phyloP scores from a whole-genome alignment of 2,888 invertebrate species.

The Clusia tigrina region DNA sequence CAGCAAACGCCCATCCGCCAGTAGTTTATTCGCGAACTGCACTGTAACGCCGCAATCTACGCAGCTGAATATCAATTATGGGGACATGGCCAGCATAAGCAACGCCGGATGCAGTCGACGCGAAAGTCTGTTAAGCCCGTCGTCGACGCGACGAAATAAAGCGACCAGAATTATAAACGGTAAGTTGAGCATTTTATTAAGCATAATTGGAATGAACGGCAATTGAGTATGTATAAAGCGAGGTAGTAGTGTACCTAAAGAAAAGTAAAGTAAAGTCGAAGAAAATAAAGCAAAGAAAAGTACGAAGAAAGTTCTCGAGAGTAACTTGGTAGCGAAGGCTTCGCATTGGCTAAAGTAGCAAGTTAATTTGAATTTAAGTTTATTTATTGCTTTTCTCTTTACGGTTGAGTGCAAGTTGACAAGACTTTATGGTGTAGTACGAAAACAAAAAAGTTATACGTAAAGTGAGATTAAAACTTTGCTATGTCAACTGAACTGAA shows the following conservation, averaged over 20 bases:
- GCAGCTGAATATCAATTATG: constrained; percentile 62
- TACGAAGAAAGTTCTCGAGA: constrained; percentile 8
- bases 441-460: constrained; percentile 1
- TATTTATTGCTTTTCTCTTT: no score
- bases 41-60: constrained; percentile 50
- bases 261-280: background rate
- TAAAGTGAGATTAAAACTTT: constrained; percentile 3
- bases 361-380: constrained; percentile 6
- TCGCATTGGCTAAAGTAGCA: background rate
- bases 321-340: background rate
- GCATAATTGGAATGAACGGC: background rate
- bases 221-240: background rate
- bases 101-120: constrained; percentile 61
- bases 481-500: background rate
- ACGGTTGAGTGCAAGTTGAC: background rate
- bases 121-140: constrained; percentile 77
- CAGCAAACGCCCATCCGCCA: constrained; percentile 62
- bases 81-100: constrained; percentile 35
- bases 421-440: background rate
- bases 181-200: constrained; percentile 65
- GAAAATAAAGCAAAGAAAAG: background rate
- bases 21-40: constrained; percentile 59
- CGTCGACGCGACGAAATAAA: constrained; percentile 78
- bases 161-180: constrained; percentile 78
- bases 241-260: background rate